Evolutionary conservation across 2,888 invertebrate species (phyloP), one percentile per base, ranked within the genome.

Genomic region (Neoitamus cyanurus): DNA sequence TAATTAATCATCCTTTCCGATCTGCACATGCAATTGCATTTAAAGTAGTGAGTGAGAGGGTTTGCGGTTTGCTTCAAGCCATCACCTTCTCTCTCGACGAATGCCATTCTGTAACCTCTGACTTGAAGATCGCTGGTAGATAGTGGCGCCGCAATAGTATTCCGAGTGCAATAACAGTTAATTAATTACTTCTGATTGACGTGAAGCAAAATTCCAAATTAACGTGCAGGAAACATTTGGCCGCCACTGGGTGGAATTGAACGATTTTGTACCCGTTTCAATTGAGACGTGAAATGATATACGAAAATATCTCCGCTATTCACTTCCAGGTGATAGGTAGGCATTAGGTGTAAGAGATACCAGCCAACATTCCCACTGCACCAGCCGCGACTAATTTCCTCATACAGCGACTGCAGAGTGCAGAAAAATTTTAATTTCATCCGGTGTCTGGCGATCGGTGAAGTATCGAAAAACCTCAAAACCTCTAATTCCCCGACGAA

Each of bases 51-150:
- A 42, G 42, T 42, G 42, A n/a, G 42, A 42, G n/a, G n/a, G 5
- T 58, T 58, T 58, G 20, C 25, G 58, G 9, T 9, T 58, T 58
- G 20, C 25, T 25, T 9, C 37, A 58, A 20, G 20, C 58, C 58
- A 58, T 58, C n/a, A n/a, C n/a, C n/a, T n/a, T n/a, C n/a, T n/a
- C n/a, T n/a, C n/a, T n/a, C n/a, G n/a, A n/a, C n/a, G 58, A 58
- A 58, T 58, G 58, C 58, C 58, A 15, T 58, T 58, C 58, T 58
- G 58, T 58, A 58, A 58, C 58, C 58, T 58, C 58, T 58, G 58
- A 58, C 58, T 58, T 58, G 9, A 7, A 58, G 58, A 58, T 58
- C 20, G 58, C 20, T 15, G 58, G 58, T 2, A 9, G 58, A 58
- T 58, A 58, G 2, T 58, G 6, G 15, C 3, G 11, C 7, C 58